Conservation (phyloP, 2,113 vertebrate genomes). For the Paedocypris sp. region DNA sequence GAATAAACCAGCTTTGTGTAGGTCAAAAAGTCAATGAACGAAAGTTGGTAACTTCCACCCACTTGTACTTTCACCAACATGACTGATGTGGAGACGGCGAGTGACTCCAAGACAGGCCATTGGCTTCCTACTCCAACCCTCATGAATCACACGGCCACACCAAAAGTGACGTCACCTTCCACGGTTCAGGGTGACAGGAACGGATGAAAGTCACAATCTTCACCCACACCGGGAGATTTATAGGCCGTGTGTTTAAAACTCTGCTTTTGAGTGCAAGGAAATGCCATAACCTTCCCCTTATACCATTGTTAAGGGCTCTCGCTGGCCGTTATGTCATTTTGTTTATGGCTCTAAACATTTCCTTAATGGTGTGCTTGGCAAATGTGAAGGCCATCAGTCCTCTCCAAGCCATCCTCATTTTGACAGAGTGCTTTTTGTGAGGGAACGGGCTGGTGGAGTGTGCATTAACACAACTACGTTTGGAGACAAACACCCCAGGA, state of each 20-base stretch:
- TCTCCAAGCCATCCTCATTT: conserved; percentile 16
- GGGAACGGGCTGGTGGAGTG: conserved; percentile 1
- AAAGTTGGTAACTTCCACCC: conserved; percentile 6
- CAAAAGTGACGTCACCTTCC: conserved; percentile 20
- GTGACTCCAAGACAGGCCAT: conserved; percentile 18
- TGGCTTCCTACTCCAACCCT: conserved; percentile 5
- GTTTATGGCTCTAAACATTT: conserved; percentile 28
- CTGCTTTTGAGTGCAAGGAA: conserved; percentile 5
- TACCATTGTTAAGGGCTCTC: conserved; percentile 19
- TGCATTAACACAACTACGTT: conserved; percentile 19
- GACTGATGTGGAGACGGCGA: conserved; percentile 18
- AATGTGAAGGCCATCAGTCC: conserved; percentile 18
- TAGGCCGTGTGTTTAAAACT: conserved; percentile 19
- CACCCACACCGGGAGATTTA: conserved; percentile 14
- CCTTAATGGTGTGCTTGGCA: conserved; percentile 29
- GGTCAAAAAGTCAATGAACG: no score
- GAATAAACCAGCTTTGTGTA: no score
- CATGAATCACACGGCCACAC: conserved; percentile 28
- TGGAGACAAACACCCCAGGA: conserved; percentile 4
- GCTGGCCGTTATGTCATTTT: conserved; percentile 25
- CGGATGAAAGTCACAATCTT: conserved; percentile 28
- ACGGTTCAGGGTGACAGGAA: conserved; percentile 19
- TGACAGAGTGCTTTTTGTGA: conserved; percentile 21
- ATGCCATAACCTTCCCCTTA: conserved; percentile 23
- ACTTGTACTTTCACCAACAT: conserved; percentile 28